phyloP scores from a whole-genome alignment of 2,113 vertebrate genomes.

The Chlamydotis undulata region DNA sequence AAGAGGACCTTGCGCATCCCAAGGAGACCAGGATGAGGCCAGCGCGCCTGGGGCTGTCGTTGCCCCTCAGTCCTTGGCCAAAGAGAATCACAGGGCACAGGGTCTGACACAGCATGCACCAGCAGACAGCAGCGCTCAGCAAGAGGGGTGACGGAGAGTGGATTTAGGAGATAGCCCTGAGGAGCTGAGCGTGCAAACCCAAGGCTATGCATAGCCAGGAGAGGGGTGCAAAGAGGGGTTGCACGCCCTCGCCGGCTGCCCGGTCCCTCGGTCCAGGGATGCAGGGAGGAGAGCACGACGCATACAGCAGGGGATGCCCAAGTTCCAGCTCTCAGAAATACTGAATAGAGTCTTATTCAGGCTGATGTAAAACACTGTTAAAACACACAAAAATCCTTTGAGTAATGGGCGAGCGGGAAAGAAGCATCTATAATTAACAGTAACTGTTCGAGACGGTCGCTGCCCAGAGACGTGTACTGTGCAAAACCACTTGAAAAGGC shows the following conservation, averaged over 20 bases:
- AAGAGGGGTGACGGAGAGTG: background rate
- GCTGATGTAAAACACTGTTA: constrained; percentile 80
- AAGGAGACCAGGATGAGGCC: background rate
- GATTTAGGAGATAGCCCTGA: background rate
- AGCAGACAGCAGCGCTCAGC: fast-evolving
- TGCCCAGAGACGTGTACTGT: constrained; percentile 80
- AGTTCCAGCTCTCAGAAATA: constrained; percentile 73
- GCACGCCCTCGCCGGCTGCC: background rate
- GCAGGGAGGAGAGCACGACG: background rate
- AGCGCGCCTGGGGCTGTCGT: background rate
- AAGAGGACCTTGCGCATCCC: background rate
- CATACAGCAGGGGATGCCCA: constrained; percentile 69
- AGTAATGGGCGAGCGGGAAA: constrained; percentile 83
- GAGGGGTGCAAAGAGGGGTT: background rate
- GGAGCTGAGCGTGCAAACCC: background rate
- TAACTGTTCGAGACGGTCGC: constrained; percentile 84
- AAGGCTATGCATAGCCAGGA: background rate
- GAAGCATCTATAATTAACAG: constrained; percentile 88
- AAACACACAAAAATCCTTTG: constrained; percentile 87
- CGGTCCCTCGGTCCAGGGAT: background rate
- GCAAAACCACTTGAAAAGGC: constrained; percentile 84
- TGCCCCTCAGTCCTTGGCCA: background rate
- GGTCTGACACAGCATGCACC: background rate
- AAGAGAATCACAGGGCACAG: fast-evolving
- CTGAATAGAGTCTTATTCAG: constrained; percentile 85